Conservation (phyloP, 2,888 invertebrate species). For the Tinea trinotella region DNA sequence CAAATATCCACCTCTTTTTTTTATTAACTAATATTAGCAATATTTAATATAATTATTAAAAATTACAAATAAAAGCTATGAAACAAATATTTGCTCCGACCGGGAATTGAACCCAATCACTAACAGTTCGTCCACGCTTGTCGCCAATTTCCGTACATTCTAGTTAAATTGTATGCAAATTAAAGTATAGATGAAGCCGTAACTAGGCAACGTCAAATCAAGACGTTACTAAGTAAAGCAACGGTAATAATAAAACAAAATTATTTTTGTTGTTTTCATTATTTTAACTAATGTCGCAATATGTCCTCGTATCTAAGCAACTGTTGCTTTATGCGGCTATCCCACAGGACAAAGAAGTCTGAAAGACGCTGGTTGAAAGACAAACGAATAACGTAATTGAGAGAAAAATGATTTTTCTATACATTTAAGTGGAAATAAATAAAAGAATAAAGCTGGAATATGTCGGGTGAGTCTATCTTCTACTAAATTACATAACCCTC, state of each 20-base stretch:
- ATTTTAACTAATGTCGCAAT: conserved; percentile 47
- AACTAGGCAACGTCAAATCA: background rate
- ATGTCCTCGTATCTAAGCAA: conserved; percentile 58
- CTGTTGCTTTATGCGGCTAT: conserved; percentile 25
- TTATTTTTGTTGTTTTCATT: conserved; percentile 8
- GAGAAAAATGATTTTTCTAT: too few species aligned
- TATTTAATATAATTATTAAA: too few species aligned
- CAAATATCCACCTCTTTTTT: too few species aligned
- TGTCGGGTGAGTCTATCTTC: background rate
- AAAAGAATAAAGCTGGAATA: background rate
- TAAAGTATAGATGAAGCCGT: background rate
- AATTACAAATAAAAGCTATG: too few species aligned
- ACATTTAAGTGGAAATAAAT: too few species aligned
- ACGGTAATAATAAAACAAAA: background rate
- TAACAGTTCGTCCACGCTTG: too few species aligned
- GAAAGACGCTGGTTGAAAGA: background rate
- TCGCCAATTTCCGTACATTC: too few species aligned
- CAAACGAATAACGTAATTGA: background rate
- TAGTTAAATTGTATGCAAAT: too few species aligned
- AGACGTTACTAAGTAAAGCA: background rate
- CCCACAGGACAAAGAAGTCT: conserved; percentile 10
- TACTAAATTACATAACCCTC: too few species aligned
- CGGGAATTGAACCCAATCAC: too few species aligned
- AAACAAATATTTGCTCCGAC: too few species aligned
- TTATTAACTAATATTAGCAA: too few species aligned